These are phyloP conservation scores for Cyanoramphus novaezelandiae DNA, from an alignment of 2,113 vertebrate genomes.

Conservation along the genomic window DNA sequence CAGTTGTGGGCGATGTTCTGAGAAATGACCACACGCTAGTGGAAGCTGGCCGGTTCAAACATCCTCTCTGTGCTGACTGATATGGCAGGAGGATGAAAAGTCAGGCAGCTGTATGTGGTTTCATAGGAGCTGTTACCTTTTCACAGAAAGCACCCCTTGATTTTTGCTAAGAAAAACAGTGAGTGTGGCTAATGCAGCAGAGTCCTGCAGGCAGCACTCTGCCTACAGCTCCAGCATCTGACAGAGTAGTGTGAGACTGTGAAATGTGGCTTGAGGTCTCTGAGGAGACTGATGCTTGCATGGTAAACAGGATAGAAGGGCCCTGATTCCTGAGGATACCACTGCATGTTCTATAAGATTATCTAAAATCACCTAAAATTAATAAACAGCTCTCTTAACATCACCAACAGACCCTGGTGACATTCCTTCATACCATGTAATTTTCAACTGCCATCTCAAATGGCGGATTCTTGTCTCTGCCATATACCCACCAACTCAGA, in stretches of 20 bases:
- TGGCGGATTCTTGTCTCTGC: neutral
- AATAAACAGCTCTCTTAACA: neutral
- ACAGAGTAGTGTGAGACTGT: neutral
- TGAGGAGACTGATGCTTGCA: neutral
- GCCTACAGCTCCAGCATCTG: rapidly evolving
- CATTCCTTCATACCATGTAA: neutral
- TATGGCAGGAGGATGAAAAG: neutral
- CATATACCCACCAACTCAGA: neutral
- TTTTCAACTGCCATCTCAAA: neutral
- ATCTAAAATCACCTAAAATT: neutral
- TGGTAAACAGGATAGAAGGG: neutral
- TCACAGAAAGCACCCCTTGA: neutral
- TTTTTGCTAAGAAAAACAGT: neutral
- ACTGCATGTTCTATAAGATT: neutral
- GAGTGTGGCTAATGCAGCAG: neutral
- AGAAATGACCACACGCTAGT: neutral
- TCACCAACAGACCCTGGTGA: neutral
- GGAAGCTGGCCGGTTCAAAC: neutral
- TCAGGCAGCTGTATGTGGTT: neutral
- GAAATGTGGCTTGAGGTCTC: neutral
- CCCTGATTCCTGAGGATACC: neutral
- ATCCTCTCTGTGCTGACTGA: neutral
- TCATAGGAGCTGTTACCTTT: neutral
- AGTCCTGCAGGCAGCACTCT: neutral
- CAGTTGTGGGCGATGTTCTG: neutral